Conservation (phyloP, 2,888 invertebrate species). For the Luperina nickerlii region DNA sequence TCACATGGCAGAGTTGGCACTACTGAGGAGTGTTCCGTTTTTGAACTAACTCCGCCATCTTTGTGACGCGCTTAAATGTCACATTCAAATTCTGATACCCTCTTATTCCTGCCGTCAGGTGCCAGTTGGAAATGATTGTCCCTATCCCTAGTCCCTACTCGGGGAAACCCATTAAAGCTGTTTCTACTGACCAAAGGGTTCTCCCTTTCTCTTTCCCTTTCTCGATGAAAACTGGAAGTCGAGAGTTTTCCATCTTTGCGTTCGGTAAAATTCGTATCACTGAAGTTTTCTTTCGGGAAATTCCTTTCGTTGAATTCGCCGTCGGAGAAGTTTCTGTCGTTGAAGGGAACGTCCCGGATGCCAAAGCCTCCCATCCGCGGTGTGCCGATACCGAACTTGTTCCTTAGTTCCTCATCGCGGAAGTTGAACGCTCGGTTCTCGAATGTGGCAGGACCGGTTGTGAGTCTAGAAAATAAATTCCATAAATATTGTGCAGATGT, state of each 20-base stretch:
- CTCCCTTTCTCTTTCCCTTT: constrained; percentile 81
- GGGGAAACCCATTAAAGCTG: constrained; percentile 88
- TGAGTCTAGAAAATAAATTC: constrained; percentile 75
- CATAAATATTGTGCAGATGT: constrained; percentile 5
- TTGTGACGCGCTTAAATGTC: constrained; percentile 82
- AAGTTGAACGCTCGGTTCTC: constrained; percentile 86
- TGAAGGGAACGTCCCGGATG: constrained; percentile 86
- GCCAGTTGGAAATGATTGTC: constrained; percentile 86
- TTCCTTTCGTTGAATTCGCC: constrained; percentile 85
- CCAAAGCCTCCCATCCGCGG: constrained; percentile 89
- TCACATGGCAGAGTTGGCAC: constrained; percentile 4
- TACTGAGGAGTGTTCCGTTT: constrained; percentile 5
- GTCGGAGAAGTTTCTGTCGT: constrained; percentile 84
- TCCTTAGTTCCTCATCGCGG: constrained; percentile 85
- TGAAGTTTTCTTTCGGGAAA: constrained; percentile 82
- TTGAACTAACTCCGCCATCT: constrained; percentile 26
- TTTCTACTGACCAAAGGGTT: constrained; percentile 88
- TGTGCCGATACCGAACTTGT: constrained; percentile 86
- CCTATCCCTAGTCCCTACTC: constrained; percentile 84
- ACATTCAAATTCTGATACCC: constrained; percentile 92
- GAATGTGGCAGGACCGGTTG: constrained; percentile 81
- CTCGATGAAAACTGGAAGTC: constrained; percentile 87
- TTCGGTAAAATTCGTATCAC: constrained; percentile 81
- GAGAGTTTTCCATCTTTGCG: constrained; percentile 87
- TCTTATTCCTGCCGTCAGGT: constrained; percentile 88